Evolutionary conservation across 2,888 invertebrate species (phyloP).

Genomic region (Rhyacophila evoluta): DNA sequence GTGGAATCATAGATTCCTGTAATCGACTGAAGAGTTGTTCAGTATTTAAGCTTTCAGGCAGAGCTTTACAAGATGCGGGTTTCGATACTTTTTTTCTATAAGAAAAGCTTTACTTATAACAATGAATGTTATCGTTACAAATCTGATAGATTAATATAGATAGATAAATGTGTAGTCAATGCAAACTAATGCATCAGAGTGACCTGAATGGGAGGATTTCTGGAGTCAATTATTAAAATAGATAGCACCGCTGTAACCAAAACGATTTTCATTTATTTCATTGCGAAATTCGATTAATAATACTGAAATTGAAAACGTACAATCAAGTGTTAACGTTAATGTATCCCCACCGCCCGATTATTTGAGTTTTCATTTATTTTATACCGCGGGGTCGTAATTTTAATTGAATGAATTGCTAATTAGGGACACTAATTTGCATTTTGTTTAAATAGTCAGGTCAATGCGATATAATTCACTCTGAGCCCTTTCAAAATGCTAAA

Average conservation of each 20-base stretch:
- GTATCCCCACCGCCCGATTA: not conserved
- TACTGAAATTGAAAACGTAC: conserved; percentile 3
- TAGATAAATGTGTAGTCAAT: too few relatives aligned
- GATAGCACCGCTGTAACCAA: not conserved
- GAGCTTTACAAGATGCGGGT: too few relatives aligned
- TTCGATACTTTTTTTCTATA: too few relatives aligned
- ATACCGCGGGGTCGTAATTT: conserved; percentile 19
- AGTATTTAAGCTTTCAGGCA: too few relatives aligned
- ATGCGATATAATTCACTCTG: conserved; percentile 3
- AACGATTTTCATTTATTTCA: not conserved
- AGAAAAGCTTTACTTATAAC: too few relatives aligned
- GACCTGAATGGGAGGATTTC: too few relatives aligned
- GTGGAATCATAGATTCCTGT: too few relatives aligned
- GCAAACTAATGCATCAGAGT: too few relatives aligned
- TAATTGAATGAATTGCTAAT: conserved; percentile 51
- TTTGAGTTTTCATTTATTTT: conserved; percentile 32
- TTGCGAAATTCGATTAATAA: not conserved
- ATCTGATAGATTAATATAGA: too few relatives aligned
- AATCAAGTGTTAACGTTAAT: conserved; percentile 22
- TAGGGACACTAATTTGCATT: conserved; percentile 47
- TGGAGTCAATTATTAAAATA: conserved; percentile 27
- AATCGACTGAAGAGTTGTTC: too few relatives aligned
- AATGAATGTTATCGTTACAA: too few relatives aligned
- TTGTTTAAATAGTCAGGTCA: conserved; percentile 42
- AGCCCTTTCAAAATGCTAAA: conserved; percentile 23